A percentile compares a stretch with the other conserved stretches of the same genome.
These are phyloP conservation scores for Australoheros facetus DNA, from an alignment of 2,797 vertebrate genomes.

Conservation along the genomic window DNA sequence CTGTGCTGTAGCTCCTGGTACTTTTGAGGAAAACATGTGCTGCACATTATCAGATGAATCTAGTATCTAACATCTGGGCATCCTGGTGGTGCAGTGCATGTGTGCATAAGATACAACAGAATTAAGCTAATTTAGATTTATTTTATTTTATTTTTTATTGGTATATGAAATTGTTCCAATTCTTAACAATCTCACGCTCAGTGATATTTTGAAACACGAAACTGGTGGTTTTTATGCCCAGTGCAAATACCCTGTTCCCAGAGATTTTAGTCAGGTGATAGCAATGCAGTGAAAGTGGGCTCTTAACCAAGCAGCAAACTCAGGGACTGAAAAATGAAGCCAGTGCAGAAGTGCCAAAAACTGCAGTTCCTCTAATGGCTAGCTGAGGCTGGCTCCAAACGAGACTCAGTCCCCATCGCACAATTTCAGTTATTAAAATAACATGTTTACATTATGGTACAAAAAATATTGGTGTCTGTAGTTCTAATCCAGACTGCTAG, in stretches of 20 bases:
- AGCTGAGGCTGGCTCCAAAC: background rate
- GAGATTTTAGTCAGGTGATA: background rate
- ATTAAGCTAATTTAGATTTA: background rate
- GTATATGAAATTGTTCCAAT: background rate
- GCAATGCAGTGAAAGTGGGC: background rate
- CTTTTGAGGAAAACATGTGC: background rate
- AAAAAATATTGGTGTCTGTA: background rate
- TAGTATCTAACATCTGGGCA: background rate
- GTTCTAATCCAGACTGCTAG: background rate
- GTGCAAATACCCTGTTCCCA: accelerated
- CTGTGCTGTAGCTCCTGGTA: background rate
- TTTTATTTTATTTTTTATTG: background rate
- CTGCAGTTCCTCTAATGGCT: background rate
- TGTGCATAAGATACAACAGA: background rate
- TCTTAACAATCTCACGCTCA: no score
- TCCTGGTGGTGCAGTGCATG: background rate
- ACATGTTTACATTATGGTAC: background rate
- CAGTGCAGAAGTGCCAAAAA: accelerated
- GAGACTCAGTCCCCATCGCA: background rate
- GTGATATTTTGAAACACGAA: background rate
- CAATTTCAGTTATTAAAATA: background rate
- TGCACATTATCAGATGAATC: background rate
- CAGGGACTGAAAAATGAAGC: background rate
- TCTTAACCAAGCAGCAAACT: background rate
- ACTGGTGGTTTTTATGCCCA: background rate